These are phyloP conservation scores for Tenthredo livida DNA, from an alignment of 2,888 invertebrate genomes.

Conservation along the genomic window DNA sequence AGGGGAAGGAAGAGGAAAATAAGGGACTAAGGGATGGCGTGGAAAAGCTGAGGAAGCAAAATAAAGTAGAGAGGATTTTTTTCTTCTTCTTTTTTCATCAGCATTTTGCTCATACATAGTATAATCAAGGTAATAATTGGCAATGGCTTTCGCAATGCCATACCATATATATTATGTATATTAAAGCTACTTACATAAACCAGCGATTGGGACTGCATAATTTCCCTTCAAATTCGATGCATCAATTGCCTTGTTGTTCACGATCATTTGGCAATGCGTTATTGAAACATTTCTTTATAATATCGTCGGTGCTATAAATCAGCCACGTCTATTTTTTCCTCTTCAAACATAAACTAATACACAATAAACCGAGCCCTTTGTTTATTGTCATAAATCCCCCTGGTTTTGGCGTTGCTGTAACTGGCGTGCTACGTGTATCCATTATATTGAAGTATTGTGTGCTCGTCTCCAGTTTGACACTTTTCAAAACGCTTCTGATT, in stretches of 20 bases:
- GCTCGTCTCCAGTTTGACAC: background rate
- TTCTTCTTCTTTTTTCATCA: background rate
- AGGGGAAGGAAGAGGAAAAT: conserved; percentile 12
- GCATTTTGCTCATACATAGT: background rate
- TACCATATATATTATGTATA: background rate
- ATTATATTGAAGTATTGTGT: background rate
- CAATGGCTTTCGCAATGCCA: background rate
- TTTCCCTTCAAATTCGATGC: background rate
- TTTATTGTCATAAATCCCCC: background rate
- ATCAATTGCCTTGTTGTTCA: background rate
- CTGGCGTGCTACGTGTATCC: background rate
- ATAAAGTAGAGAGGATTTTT: background rate
- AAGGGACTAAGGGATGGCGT: conserved; percentile 54
- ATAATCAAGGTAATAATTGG: background rate
- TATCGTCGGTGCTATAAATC: background rate
- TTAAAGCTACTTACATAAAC: background rate
- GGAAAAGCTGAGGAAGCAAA: conserved; percentile 21
- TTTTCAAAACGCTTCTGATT: conserved; percentile 1
- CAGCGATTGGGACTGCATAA: background rate
- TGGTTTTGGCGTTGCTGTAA: background rate
- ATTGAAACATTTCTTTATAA: background rate
- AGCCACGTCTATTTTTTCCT: background rate
- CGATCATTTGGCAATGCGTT: background rate
- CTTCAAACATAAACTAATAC: background rate
- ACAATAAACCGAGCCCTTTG: background rate